Evolutionary conservation across 2,888 invertebrate species (phyloP).

Genomic region (Nebria brevicollis): DNA sequence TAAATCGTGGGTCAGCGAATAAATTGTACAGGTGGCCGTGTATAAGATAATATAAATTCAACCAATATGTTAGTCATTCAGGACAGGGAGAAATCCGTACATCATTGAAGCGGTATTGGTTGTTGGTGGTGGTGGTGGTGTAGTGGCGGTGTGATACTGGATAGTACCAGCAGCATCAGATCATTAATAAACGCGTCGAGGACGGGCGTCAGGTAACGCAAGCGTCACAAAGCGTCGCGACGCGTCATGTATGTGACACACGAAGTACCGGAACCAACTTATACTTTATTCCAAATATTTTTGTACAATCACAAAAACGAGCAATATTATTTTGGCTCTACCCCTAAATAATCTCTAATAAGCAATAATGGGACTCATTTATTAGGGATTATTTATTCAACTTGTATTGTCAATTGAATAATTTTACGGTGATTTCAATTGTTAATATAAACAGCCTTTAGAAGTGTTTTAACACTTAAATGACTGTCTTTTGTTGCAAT

Average conservation of each 20-base stretch:
- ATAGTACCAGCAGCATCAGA: background rate
- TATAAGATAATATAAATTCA: background rate
- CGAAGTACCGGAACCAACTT: background rate
- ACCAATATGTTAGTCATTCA: background rate
- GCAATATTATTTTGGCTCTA: background rate
- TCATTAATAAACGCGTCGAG: background rate
- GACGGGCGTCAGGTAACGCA: slow-evolving; percentile 1
- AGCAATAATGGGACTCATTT: too few relatives aligned
- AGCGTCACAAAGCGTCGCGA: background rate
- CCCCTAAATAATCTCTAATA: background rate
- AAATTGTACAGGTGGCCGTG: background rate
- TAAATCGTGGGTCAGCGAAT: background rate
- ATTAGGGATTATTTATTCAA: too few relatives aligned
- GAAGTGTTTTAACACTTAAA: too few relatives aligned
- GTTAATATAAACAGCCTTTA: too few relatives aligned
- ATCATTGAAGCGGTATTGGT: background rate
- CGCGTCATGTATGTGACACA: background rate
- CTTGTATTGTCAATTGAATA: too few relatives aligned
- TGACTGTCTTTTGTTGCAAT: too few relatives aligned
- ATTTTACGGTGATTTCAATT: too few relatives aligned
- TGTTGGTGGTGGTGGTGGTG: background rate
- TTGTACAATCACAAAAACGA: background rate
- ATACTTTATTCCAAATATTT: background rate
- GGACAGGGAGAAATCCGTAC: background rate
- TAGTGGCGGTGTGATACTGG: too few relatives aligned